Percentiles rank a stretch among this genome's conserved stretches.
These are phyloP conservation scores for Daubentonia madagascariensis DNA, from an alignment of 2,113 vertebrate genomes.

Conservation along the genomic window DNA sequence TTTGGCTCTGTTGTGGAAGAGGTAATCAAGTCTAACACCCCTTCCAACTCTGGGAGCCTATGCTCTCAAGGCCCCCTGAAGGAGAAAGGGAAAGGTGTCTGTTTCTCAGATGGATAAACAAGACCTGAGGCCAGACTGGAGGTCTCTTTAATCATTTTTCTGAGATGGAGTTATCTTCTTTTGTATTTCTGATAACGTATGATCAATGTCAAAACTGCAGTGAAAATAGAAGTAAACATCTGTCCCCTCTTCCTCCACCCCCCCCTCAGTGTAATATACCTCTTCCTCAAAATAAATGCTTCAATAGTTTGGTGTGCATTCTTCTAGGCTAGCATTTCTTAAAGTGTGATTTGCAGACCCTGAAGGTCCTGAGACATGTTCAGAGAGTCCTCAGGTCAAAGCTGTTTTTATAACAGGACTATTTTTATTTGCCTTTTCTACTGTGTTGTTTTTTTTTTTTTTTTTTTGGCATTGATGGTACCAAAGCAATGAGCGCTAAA, in stretches of 20 bases:
- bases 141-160: neutral
- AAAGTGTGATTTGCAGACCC: neutral
- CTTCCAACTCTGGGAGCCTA: neutral
- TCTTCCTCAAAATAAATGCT: neutral
- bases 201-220: neutral
- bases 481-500: neutral
- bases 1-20: neutral
- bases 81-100: neutral
- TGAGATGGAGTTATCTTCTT: neutral
- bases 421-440: neutral
- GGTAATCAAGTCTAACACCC: neutral
- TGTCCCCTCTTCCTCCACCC: neutral
- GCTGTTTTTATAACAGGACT: neutral
- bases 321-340: neutral
- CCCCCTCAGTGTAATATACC: neutral
- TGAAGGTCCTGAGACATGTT: neutral
- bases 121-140: neutral
- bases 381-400: neutral
- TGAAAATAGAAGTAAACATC: neutral
- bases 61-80: neutral
- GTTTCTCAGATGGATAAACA: neutral
- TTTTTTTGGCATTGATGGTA: neutral
- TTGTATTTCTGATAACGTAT: neutral
- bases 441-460: neutral
- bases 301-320: neutral